Evolutionary conservation across 2,113 vertebrate genomes (phyloP).

Genomic region (Stomatorhinus ivindoensis): DNA sequence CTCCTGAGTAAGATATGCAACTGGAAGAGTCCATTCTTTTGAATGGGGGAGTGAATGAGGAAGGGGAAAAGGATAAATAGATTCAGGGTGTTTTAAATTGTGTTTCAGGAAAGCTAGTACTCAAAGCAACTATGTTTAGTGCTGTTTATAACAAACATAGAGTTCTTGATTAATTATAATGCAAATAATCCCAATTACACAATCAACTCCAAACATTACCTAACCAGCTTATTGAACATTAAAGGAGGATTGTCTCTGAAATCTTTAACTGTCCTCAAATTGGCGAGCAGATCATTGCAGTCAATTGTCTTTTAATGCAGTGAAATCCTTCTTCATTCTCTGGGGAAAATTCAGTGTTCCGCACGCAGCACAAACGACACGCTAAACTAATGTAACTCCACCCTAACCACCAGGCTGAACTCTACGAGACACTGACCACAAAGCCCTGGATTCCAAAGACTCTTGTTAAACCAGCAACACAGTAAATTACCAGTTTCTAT

Average conservation of each 20-base stretch:
- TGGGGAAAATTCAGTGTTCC: conserved; percentile 13
- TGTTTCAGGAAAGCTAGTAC: not conserved
- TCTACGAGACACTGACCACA: conserved; percentile 35
- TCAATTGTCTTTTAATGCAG: conserved; percentile 15
- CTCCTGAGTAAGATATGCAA: not conserved
- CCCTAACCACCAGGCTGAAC: conserved; percentile 41
- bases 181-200: not conserved
- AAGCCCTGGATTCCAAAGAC: conserved; percentile 39
- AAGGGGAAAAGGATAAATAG: not conserved
- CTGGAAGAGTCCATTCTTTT: not conserved
- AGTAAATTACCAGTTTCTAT: conserved; percentile 46
- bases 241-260: not conserved
- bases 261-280: not conserved
- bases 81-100: not conserved
- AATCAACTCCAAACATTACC: not conserved
- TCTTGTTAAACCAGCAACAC: conserved; percentile 27
- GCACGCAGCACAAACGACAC: not conserved
- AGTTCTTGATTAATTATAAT: not conserved
- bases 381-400: conserved; percentile 34
- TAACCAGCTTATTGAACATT: not conserved
- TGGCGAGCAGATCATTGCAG: conserved; percentile 10
- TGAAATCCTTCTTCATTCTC: conserved; percentile 15
- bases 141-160: not conserved
- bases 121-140: not conserved
- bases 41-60: not conserved